These are phyloP conservation scores for Cryptocheilus praepositus DNA, from an alignment of 2,888 invertebrate species.

Conservation along the genomic window DNA sequence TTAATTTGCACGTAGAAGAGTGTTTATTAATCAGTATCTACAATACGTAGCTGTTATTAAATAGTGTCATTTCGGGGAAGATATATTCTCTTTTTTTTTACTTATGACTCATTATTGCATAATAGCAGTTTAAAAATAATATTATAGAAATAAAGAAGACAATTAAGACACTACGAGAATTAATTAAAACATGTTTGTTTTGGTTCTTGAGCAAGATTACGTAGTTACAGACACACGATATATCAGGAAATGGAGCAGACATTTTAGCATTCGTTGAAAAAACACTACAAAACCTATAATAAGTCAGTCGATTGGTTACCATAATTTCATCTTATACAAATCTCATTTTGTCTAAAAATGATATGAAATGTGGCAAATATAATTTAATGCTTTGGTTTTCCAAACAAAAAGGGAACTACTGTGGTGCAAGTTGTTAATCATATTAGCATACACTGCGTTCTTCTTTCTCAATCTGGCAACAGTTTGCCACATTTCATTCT, in stretches of 20 bases:
- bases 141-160: conserved; percentile 11
- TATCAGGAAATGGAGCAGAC: conserved; percentile 21
- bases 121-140: conserved; percentile 47
- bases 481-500: conserved; percentile 52
- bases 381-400: conserved; percentile 12
- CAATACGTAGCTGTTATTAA: conserved; percentile 64
- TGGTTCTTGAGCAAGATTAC: conserved; percentile 34
- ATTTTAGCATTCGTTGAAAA: conserved; percentile 53
- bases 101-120: conserved; percentile 29
- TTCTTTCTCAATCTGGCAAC: conserved; percentile 22
- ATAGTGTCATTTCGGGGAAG: conserved; percentile 57
- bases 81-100: conserved; percentile 29
- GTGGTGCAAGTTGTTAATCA: conserved; percentile 25
- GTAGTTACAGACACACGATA: conserved; percentile 37
- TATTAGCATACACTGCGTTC: conserved; percentile 27
- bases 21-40: conserved; percentile 67
- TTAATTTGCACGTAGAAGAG: conserved; percentile 69
- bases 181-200: conserved; percentile 34
- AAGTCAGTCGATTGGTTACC: conserved; percentile 58
- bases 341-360: conserved; percentile 24
- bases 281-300: conserved; percentile 61
- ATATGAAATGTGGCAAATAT: conserved; percentile 48
- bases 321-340: conserved; percentile 45
- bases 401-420: conserved; percentile 22
- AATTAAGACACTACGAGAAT: conserved; percentile 28